These are phyloP conservation scores for Caenorhabditis imperialis DNA, from an alignment of 2,888 invertebrate species.

Conservation along the genomic window DNA sequence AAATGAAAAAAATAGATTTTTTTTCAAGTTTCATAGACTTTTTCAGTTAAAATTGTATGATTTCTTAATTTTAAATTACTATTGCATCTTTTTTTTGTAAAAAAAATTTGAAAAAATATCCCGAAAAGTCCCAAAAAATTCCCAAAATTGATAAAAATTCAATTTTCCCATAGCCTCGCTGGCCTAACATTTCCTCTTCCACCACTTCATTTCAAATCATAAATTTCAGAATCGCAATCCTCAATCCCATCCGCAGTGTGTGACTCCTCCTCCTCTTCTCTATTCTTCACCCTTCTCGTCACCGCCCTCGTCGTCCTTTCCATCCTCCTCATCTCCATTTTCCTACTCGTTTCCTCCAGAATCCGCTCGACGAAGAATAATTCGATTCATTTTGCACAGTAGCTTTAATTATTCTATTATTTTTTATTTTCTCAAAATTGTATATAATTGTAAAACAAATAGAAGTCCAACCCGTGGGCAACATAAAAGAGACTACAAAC, in stretches of 20 bases:
- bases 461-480: not conserved
- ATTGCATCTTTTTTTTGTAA: too few relatives aligned
- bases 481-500: not conserved
- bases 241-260: slow-evolving; percentile 15
- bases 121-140: too few relatives aligned
- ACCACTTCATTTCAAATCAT: too few relatives aligned
- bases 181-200: too few relatives aligned
- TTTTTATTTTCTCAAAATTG: slow-evolving; percentile 13
- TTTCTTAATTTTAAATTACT: too few relatives aligned
- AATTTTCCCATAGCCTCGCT: too few relatives aligned
- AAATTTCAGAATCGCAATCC: slow-evolving; percentile 30
- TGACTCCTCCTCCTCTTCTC: slow-evolving; percentile 28
- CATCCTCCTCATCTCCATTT: slow-evolving; percentile 49
- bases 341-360: slow-evolving; percentile 51
- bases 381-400: slow-evolving; percentile 54
- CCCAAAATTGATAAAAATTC: too few relatives aligned
- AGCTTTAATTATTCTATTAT: slow-evolving; percentile 12
- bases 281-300: slow-evolving; percentile 51
- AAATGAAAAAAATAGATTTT: too few relatives aligned
- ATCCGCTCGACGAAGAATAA: slow-evolving; percentile 51
- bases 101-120: too few relatives aligned
- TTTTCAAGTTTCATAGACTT: too few relatives aligned
- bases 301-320: slow-evolving; percentile 52
- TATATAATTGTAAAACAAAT: slow-evolving; percentile 8
- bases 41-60: too few relatives aligned